phyloP scores from a whole-genome alignment of 2,797 vertebrate genomes.

The Tapirus indicus region DNA sequence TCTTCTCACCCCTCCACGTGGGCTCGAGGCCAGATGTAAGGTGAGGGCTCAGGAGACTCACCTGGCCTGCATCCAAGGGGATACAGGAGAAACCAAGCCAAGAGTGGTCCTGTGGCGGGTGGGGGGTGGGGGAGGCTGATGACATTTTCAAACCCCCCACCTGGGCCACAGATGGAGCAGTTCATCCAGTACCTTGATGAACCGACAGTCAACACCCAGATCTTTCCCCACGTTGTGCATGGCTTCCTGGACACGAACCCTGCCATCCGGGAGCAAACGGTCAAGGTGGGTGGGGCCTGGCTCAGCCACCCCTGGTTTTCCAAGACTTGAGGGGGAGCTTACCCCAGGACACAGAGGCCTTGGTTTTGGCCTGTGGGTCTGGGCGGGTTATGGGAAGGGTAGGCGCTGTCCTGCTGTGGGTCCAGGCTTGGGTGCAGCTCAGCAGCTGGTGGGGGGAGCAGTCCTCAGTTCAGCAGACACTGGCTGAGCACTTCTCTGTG shows the following conservation, averaged over 20 bases:
- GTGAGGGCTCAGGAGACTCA: not conserved
- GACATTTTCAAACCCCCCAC: not conserved
- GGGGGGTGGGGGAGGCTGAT: not conserved
- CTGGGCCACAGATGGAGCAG: constrained; percentile 93
- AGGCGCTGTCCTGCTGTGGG: no score
- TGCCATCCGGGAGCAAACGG: constrained; percentile 97
- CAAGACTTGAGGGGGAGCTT: not conserved
- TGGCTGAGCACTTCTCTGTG: not conserved
- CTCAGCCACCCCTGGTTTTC: not conserved
- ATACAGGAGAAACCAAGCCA: not conserved
- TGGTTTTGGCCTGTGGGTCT: not conserved
- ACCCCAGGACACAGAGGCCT: not conserved
- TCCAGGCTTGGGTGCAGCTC: not conserved
- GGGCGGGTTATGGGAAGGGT: not conserved
- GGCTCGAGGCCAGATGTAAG: not conserved
- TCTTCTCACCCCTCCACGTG: not conserved
- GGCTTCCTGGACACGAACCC: constrained; percentile 98
- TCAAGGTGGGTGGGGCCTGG: constrained; percentile 91
- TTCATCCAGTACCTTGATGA: constrained; percentile 97
- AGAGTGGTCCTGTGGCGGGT: not conserved
- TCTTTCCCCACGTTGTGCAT: constrained; percentile 96
- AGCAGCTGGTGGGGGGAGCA: fast-evolving
- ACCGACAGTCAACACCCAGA: constrained; percentile 95
- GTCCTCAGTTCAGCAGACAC: not conserved
- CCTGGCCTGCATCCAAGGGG: not conserved